phyloP scores from a whole-genome alignment of 2,113 vertebrate species.

The Ptilorrhoa leucosticta region DNA sequence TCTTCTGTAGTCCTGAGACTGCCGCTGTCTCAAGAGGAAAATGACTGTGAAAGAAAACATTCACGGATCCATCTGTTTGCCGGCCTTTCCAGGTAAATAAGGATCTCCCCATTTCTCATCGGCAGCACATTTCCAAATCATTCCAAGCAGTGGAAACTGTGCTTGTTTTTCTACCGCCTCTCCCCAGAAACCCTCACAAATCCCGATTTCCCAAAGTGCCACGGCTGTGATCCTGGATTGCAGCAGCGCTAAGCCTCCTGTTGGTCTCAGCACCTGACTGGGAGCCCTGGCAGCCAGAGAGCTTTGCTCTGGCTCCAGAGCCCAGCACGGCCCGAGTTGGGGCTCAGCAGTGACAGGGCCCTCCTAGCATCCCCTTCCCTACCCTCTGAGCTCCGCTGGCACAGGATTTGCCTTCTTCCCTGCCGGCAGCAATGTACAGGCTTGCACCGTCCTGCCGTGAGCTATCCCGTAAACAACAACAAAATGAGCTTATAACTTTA shows the following conservation, averaged over 20 bases:
- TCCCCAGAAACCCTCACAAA: not conserved
- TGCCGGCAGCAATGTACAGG: not conserved
- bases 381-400: not conserved
- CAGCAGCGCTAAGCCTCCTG: not conserved
- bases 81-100: not conserved
- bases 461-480: conserved; percentile 51
- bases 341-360: conserved; percentile 22
- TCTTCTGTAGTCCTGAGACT: not conserved
- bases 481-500: conserved; percentile 62
- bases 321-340: not conserved
- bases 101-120: not conserved
- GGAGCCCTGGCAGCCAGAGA: not conserved
- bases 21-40: not conserved
- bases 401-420: conserved; percentile 13
- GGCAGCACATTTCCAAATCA: not conserved
- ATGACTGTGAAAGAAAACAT: not conserved
- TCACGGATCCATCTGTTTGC: not conserved
- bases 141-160: not conserved
- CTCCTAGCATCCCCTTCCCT: conserved; percentile 17
- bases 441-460: not conserved
- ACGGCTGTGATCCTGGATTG: not conserved
- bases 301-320: not conserved
- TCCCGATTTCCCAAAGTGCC: not conserved
- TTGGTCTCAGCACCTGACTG: conserved; percentile 14
- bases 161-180: not conserved